Conservation (phyloP, 2,888 invertebrate genomes). For the Clunio marinus region DNA sequence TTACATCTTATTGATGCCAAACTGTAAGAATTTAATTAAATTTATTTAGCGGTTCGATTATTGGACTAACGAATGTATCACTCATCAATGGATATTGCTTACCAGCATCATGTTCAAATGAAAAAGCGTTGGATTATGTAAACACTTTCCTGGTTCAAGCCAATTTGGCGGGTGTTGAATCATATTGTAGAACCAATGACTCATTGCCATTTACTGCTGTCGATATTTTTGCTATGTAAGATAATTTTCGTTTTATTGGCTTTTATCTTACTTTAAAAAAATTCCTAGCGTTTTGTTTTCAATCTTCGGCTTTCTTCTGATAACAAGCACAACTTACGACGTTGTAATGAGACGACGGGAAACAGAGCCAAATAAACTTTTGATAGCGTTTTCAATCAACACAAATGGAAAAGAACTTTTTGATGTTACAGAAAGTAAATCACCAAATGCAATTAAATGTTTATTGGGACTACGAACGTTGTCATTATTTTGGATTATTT, state of each 20-base stretch:
- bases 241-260: conserved; percentile 17
- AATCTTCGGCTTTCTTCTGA: conserved; percentile 42
- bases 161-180: not conserved
- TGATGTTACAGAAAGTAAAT: conserved; percentile 46
- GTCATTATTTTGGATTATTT: conserved; percentile 54
- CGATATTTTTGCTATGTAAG: conserved; percentile 50
- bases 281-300: no score
- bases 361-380: conserved; percentile 42
- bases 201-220: conserved; percentile 44
- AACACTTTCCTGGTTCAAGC: conserved; percentile 42
- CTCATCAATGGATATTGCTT: conserved; percentile 46
- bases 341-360: conserved; percentile 43
- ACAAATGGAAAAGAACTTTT: conserved; percentile 52
- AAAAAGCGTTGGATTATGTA: conserved; percentile 43
- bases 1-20: not conserved
- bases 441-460: conserved; percentile 50
- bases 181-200: conserved; percentile 46
- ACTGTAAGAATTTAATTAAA: not conserved
- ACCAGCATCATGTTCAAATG: conserved; percentile 46
- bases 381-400: conserved; percentile 50
- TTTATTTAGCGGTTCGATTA: not conserved
- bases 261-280: no score
- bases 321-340: conserved; percentile 43
- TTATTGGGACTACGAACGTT: conserved; percentile 52
- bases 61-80: not conserved